A percentile compares a stretch with the other conserved stretches of the same genome.
Conservation (phyloP, 2,888 invertebrate genomes). For the Galerucella nymphaeae region DNA sequence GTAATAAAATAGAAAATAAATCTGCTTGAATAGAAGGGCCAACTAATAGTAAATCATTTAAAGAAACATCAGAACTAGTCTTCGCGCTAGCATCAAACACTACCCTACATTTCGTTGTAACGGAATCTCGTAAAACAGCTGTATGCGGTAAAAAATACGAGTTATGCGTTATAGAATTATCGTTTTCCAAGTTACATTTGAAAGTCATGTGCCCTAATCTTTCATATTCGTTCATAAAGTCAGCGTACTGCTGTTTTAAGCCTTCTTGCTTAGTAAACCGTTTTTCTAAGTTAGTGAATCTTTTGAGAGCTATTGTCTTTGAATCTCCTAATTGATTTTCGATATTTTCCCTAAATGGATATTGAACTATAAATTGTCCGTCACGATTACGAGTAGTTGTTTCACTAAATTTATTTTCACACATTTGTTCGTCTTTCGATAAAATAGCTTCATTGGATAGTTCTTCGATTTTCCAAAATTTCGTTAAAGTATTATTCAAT, state of each 20-base stretch:
- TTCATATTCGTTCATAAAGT: not conserved
- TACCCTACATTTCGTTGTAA: slow-evolving; percentile 39
- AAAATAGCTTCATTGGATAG: not conserved
- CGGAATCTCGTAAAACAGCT: not conserved
- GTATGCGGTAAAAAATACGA: slow-evolving; percentile 1
- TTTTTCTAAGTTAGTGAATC: not conserved
- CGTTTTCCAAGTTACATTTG: not conserved
- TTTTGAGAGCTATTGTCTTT: not conserved
- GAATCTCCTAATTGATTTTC: not conserved
- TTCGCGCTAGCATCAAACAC: slow-evolving; percentile 39
- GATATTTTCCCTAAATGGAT: not conserved
- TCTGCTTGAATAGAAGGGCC: slow-evolving; percentile 35
- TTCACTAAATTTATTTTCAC: not conserved
- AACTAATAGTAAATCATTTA: slow-evolving; percentile 32
- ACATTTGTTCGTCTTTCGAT: not conserved
- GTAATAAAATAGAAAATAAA: slow-evolving; percentile 36
- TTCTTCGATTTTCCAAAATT: not conserved
- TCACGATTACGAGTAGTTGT: not conserved
- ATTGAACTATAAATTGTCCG: not conserved
- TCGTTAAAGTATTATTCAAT: not conserved
- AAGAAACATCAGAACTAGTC: slow-evolving; percentile 13
- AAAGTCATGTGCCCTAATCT: not conserved
- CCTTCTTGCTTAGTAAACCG: not conserved
- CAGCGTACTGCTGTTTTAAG: not conserved
- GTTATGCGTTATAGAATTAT: not conserved